Evolutionary conservation across 2,113 vertebrate genomes (phyloP), one percentile per base, ranked within the genome.

Genomic region (Dicrurus megarhynchus): DNA sequence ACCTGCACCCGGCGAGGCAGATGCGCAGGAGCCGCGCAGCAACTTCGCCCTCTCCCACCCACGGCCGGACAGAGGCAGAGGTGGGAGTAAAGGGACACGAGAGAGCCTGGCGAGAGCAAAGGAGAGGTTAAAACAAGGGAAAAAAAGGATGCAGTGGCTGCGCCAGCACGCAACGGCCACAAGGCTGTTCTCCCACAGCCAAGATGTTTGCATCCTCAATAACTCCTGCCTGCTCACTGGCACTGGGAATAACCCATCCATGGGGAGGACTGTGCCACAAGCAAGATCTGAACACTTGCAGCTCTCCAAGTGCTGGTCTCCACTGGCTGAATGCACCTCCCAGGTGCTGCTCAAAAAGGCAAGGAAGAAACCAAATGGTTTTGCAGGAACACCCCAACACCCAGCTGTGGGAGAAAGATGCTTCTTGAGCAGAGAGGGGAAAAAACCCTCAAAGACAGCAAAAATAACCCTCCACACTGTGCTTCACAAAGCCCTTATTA

Each of bases 201-300:
- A 65, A 84, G 55, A 42, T 3, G 1, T 50, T 10, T 69, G 52
- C 57, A 81, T 35, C 61, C 56, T 27, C 39, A 70, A 18, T 60
- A 80, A 37, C 37, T 56, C 64, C 50, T 39, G 73, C 44, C 80
- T 55, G 79, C 56, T 59, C 49, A 32, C n/a, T 14, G 3, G 61
- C 9, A 5, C 4, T n/a, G 17, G 12, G 61, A 84, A 71, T 55
- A 69, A 71, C 50, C 46, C 5, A 2, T 37, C 46, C 33, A 67
- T 2, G 11, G 35, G 69, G 9, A 75, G 26, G 49, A 46, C 8
- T 1, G 59, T 37, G 87, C 50, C 1, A 0, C 5, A 2, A 42
- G 60, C 2, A 3, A 74, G 71, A 71, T 15, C 60, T 0, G 0
- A 76, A 35, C 0, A 0, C 50, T 14, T 13, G 53, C 69, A 56